A percentile compares a stretch with the other conserved stretches of the same genome.
phyloP scores from a whole-genome alignment of 2,888 invertebrate species.

The Drosophila multiciliata region DNA sequence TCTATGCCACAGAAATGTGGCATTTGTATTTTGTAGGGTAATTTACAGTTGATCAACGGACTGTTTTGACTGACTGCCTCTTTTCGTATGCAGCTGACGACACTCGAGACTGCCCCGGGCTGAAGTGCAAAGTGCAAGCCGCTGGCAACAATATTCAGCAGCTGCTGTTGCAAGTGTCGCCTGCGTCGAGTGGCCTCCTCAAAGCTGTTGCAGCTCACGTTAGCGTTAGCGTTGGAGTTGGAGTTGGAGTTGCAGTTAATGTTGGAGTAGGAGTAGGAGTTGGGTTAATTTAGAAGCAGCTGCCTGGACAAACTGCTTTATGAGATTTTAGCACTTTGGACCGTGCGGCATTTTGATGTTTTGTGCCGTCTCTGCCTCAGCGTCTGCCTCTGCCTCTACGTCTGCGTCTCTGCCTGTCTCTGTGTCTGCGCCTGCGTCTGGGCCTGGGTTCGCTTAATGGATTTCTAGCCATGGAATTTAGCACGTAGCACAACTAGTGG shows the following conservation, averaged over 20 bases:
- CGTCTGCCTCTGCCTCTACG: neutral
- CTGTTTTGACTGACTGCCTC: constrained; percentile 9
- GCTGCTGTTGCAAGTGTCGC: constrained; percentile 56
- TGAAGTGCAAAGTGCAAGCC: constrained; percentile 75
- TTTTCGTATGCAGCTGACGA: constrained; percentile 50
- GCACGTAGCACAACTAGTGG: constrained; percentile 67
- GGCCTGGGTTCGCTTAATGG: constrained; percentile 61
- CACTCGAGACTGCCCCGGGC: constrained; percentile 64
- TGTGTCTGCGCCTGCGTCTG: constrained; percentile 6
- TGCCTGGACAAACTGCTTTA: constrained; percentile 62
- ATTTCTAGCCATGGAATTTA: constrained; percentile 75
- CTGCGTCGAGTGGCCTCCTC: constrained; percentile 61
- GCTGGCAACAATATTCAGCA: constrained; percentile 59
- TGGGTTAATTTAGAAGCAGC: constrained; percentile 74
- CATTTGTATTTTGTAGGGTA: constrained; percentile 18
- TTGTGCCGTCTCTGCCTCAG: constrained; percentile 14
- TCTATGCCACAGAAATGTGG: neutral
- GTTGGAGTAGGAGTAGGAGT: constrained; percentile 29
- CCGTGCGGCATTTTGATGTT: constrained; percentile 38
- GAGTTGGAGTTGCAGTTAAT: constrained; percentile 5
- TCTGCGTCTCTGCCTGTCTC: constrained; percentile 10
- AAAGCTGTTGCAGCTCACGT: constrained; percentile 36
- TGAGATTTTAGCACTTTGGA: constrained; percentile 74
- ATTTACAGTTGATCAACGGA: neutral
- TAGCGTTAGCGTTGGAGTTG: constrained; percentile 10